phyloP scores from a whole-genome alignment of 2,797 vertebrate species.

The Myripristis murdjan region DNA sequence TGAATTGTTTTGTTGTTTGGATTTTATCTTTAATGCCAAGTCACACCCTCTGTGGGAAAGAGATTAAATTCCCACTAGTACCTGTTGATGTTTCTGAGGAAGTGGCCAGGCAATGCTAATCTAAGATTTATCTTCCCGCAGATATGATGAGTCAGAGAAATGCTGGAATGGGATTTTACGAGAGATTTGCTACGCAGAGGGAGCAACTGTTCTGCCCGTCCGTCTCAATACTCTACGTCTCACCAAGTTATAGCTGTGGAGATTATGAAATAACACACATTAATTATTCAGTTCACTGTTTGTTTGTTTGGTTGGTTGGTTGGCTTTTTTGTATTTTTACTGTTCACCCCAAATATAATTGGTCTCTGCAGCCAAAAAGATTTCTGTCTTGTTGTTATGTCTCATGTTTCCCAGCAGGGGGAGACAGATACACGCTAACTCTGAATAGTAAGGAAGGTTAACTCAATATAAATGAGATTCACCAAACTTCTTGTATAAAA shows the following conservation, averaged over 20 bases:
- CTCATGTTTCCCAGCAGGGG: constrained; percentile 60
- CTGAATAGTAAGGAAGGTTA: background rate
- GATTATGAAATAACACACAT: constrained; percentile 1
- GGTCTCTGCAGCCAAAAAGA: constrained; percentile 1
- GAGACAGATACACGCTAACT: constrained; percentile 46
- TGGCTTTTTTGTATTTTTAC: too few relatives aligned
- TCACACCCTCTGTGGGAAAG: too few relatives aligned
- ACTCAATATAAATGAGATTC: background rate
- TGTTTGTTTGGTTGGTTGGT: too few relatives aligned
- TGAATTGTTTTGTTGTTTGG: too few relatives aligned
- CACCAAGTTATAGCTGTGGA: constrained; percentile 89
- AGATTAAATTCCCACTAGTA: background rate
- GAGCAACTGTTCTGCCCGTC: constrained; percentile 90
- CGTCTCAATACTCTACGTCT: constrained; percentile 93
- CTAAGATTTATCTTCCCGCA: constrained; percentile 67
- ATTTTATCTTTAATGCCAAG: too few relatives aligned
- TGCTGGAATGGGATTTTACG: constrained; percentile 94
- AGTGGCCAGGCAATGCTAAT: background rate
- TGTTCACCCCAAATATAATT: constrained; percentile 4
- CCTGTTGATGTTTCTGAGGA: background rate
- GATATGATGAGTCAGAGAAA: constrained; percentile 91
- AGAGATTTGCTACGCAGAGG: constrained; percentile 92
- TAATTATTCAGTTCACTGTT: constrained; percentile 6
- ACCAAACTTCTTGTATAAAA: constrained; percentile 50
- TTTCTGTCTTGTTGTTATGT: constrained; percentile 20